Base-by-base conservation (phyloP, 2,113 vertebrate genomes). In the Myotis davidii region DNA sequence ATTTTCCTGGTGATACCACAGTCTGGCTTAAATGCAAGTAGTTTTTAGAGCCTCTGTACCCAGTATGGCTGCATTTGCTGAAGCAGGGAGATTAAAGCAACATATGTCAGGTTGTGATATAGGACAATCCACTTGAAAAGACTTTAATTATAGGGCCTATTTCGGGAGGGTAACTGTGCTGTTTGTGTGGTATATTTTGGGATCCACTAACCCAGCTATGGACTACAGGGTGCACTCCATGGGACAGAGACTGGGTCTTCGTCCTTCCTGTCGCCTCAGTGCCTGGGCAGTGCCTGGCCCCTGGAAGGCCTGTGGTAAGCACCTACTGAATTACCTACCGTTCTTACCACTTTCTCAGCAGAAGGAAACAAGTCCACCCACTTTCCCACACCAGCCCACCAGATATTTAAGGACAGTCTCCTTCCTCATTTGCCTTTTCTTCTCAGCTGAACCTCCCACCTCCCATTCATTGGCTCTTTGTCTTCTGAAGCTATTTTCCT, bases 71-170 rank as follows among this genome's bases (percentile, higher is more conserved):
- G 70, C 96, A 70, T 89, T 73, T 92, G 76, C 97, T 92, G 70
- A 96, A 96, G 82, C 77, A 65, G 61, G 77, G 67, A 91, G 77
- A 86, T 97, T 88, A 82, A 98, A 96, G 89, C 65, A 88, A 65
- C 90, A 93, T 82, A 54, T 56, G 39, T 95, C 42, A 91, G 72
- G 93, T 67, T 69, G 59, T 90, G 72, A 76, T 93, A 84, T 1
- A 93, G 90, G 91, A 92, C 96, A 89, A 90, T 95, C 64, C 34
- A 17, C 65, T 95, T 88, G 45, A 96, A 96, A 94, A 91, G 92
- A 54, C 78, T 98, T 91, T 98, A 96, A 95, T 91, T 83, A 72
- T 56, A 88, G 82, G 85, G 72, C 88, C 97, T 97, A 79, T 96
- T 98, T 90, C 67, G 84, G 91, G 88, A 91, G 91, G 93, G 90